Evolutionary conservation across 2,888 invertebrate genomes (phyloP), one percentile per base, ranked within the genome.

Genomic region (Marronus borbonicus): DNA sequence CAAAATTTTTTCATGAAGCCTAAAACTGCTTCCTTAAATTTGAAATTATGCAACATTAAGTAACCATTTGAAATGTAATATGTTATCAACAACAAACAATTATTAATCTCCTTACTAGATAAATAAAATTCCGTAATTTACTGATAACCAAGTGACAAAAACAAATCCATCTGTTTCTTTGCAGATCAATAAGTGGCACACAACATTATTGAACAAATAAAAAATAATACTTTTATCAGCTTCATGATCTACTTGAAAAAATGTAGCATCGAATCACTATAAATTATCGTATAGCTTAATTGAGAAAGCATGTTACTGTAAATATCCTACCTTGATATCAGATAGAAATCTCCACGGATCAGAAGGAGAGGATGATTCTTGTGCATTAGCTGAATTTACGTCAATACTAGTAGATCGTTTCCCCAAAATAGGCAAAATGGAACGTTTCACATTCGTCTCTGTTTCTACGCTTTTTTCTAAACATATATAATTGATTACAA

Each of bases 321-420:
- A 44, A 44, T 12, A 44, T 44, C 72, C 78, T 85, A 88, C 89
- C 85, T 86, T 93, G 77, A 94, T 92, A 81, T 94, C 94, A 80
- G 92, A 92, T 81, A 94, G 92, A 85, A 94, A 91, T 84, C 92
- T 92, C 94, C 94, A 94, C 5, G 93, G 92, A 87, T 94, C 94
- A 80, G 92, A 91, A 81, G 90, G 89, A 1, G 90, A 89, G 1
- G 89, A 90, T 14, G 90, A 89, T 81, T 86, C 86, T 60, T 81
- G 83, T 58, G 76, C 78, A 74, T 82, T 83, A 17, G 84, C 80
- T 4, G 72, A 44, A 20, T 82, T 82, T 3, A 88, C 85, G 83
- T 94, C 94, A 17, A 92, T 88, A 80, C 92, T 92, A 0, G 89
- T 89, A n/a, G 91, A 93, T 77, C 92, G 89, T 85, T 92, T 93